Evolutionary conservation across 2,888 invertebrate genomes (phyloP), one percentile per base, ranked within the genome.

Genomic region (Aradus depressus): DNA sequence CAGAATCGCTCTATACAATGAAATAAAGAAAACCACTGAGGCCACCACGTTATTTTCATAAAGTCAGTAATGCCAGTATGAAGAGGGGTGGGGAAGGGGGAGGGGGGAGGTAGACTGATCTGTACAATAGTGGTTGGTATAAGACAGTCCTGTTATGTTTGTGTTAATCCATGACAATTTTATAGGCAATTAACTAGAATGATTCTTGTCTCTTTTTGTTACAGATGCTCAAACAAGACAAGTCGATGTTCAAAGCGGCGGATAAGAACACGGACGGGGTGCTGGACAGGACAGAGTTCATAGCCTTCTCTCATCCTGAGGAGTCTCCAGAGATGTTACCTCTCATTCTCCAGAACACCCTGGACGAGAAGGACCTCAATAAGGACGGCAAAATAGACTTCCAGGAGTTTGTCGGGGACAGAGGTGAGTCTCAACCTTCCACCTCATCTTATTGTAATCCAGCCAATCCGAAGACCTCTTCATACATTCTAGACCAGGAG

Each of bases 251-350:
- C 72, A 68, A 75, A 44, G 80, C 80, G 3, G 92, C 96, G 0
- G 97, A 98, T 72, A 63, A 68, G 12, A 79, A 96, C 66, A 74
- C 78, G 16, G 91, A 98, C 68, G 85, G 83, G 0, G 67, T 72
- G 26, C 72, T 98, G 44, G 76, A 81, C 62, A 63, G 74, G 2
- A 71, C 76, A 2, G 97, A 98, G 68, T 95, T 89, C 70, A 72
- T 84, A 58, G 77, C 84, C 19, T 97, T 96, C 68, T 81, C 86
- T 39, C 91, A 90, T 67, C 97, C 98, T 0, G 93, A 95, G 69
- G 93, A 96, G 67, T 84, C 88, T 67, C 80, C 80, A 25, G 75
- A 78, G 63, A 96, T 97, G 96, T 72, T 85, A 58, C 79, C 81
- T 14, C 70, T 80, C 59, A 77, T 91, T 38, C 66, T 89, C 57